Conservation (phyloP, 92 coral and sea anemone species). For the Zoanthus gigantus region DNA sequence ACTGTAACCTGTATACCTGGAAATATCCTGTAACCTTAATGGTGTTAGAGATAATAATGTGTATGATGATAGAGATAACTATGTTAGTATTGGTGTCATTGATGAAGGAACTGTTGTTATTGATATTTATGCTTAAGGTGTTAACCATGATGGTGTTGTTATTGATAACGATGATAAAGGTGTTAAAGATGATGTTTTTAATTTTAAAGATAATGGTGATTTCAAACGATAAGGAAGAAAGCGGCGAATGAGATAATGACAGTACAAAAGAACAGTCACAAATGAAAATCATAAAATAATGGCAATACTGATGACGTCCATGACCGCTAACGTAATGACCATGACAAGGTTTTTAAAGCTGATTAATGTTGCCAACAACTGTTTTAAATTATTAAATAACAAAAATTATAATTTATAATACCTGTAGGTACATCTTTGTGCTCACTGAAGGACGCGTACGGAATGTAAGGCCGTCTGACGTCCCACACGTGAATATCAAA, state of each 20-base stretch:
- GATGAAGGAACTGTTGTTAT: not conserved
- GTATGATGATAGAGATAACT: not conserved
- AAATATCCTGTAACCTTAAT: too few relatives aligned
- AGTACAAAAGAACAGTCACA: too few relatives aligned
- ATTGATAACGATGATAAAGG: not conserved
- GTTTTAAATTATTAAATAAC: not conserved
- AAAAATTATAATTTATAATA: slow-evolving; percentile 16
- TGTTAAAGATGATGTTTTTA: not conserved
- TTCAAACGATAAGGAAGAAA: not conserved
- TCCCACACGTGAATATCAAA: slow-evolving; percentile 97
- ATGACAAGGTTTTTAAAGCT: not conserved
- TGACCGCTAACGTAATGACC: not conserved
- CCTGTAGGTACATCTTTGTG: slow-evolving; percentile 97
- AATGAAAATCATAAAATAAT: too few relatives aligned
- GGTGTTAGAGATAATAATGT: not conserved
- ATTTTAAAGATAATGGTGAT: not conserved
- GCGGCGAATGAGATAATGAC: too few relatives aligned
- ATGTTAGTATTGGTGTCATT: not conserved
- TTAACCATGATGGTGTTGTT: not conserved
- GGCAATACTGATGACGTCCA: not conserved
- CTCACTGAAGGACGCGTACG: slow-evolving; percentile 91
- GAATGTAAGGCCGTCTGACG: slow-evolving; percentile 95
- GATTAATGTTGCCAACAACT: not conserved
- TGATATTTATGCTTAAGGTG: not conserved
- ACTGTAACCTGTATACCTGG: too few relatives aligned